Base-by-base conservation (phyloP, 2,888 invertebrate genomes). In the Portevinia maculata region DNA sequence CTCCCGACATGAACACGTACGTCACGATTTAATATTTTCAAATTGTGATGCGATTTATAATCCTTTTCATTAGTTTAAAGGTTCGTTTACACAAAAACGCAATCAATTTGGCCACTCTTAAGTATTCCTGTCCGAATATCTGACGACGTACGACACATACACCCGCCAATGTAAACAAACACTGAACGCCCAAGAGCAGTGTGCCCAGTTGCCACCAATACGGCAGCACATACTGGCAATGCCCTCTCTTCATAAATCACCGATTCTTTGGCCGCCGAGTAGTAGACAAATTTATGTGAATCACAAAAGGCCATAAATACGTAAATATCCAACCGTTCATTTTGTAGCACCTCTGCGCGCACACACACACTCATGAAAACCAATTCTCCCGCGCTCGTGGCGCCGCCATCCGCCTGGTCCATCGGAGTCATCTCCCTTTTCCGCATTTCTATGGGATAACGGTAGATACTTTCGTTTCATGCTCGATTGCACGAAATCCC, bases 261-360 rank as follows among this genome's bases (percentile, higher is more conserved):
- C 71, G 67, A 55, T 62, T 57, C 73, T 44, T 48, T 37, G 52
- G 19, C 59, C 83, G 9, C 24, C 48, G 44, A 3, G 19, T 9
- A 19, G 71, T 65, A 83, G 83, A 83, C 83, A 83, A 83, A 83
- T 83, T 83, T 83, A 83, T 83, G 78, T 37, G 78, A 78, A 73
- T 73, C 78, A 78, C 78, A 48, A 71, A 78, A 69, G 78, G 48
- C 83, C 73, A 83, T 83, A 83, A 83, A 83, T 83, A 83, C 78
- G 78, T 67, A 73, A 76, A 83, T 71, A 83, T 71, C 76, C 65
- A 78, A 62, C 81, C 81, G 76, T 83, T 83, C 81, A 76, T 76
- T 71, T 65, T 67, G 71, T 83, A 70, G 76, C 71, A 78, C 81
- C 76, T 71, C 59, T 48, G 13, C 28, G 28, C 34, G 57, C 28